phyloP scores from a whole-genome alignment of 2,888 invertebrate species.

The Aricia artaxerxes region DNA sequence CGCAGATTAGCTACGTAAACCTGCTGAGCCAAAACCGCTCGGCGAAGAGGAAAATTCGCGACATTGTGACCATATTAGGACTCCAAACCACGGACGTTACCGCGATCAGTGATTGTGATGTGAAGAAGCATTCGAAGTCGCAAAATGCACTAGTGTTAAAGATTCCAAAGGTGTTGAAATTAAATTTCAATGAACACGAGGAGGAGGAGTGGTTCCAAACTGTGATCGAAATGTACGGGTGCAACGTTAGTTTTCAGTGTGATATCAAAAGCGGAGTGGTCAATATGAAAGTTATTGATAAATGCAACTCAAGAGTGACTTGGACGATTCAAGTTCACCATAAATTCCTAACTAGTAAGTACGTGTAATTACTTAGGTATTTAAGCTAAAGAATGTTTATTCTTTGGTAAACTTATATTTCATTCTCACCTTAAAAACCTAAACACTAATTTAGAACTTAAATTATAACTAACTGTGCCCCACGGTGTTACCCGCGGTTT shows the following conservation, averaged over 20 bases:
- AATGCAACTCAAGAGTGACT: slow-evolving; percentile 25
- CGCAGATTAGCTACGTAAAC: slow-evolving; percentile 69
- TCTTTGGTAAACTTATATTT: too few species aligned
- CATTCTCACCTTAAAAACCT: too few species aligned
- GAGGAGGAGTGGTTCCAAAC: slow-evolving; percentile 52
- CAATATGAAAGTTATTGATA: slow-evolving; percentile 36
- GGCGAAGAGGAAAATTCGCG: slow-evolving; percentile 59
- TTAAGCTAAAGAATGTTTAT: neutral
- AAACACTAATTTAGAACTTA: too few species aligned
- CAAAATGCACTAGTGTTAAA: slow-evolving; percentile 49
- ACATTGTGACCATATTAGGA: slow-evolving; percentile 66
- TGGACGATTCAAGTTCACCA: neutral
- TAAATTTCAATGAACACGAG: slow-evolving; percentile 47
- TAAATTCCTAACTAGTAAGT: neutral
- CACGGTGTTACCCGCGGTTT: too few species aligned
- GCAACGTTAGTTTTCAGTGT: slow-evolving; percentile 51
- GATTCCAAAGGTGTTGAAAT: slow-evolving; percentile 47
- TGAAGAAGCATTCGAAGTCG: neutral
- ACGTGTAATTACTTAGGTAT: too few species aligned
- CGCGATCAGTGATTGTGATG: slow-evolving; percentile 40
- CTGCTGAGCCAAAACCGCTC: slow-evolving; percentile 63
- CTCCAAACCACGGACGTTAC: slow-evolving; percentile 60
- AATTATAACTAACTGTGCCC: too few species aligned
- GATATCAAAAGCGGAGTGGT: slow-evolving; percentile 53
- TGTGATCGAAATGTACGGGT: slow-evolving; percentile 47